Conservation (phyloP, 2,888 invertebrate species). For the Campaea margaritaria region DNA sequence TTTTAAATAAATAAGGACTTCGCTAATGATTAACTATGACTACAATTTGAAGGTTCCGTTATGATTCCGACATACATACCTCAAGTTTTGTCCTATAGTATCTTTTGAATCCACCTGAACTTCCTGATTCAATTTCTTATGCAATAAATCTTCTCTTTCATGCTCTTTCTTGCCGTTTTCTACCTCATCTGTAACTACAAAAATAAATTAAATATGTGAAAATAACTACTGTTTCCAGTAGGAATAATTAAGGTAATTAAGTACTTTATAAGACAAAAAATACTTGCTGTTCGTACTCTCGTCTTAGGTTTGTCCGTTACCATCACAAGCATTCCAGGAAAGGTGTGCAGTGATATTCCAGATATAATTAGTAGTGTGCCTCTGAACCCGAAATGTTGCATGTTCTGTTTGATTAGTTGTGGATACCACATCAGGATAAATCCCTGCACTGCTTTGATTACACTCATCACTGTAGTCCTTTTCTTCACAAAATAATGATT, state of each 20-base stretch:
- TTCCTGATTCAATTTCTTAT: constrained; percentile 35
- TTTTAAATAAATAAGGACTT: too few relatives aligned
- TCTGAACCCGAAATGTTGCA: constrained; percentile 85
- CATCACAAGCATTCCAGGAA: constrained; percentile 86
- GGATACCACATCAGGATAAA: constrained; percentile 86
- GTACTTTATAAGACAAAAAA: constrained; percentile 49
- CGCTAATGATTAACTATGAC: too few relatives aligned
- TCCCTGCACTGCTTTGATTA: constrained; percentile 86
- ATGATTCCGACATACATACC: constrained; percentile 11
- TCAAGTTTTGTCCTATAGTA: constrained; percentile 17
- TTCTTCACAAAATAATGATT: constrained; percentile 86
- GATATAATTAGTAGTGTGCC: constrained; percentile 86
- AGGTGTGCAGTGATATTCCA: constrained; percentile 85
- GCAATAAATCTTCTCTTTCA: constrained; percentile 61
- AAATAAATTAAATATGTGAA: constrained; percentile 9
- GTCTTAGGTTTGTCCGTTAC: constrained; percentile 59
- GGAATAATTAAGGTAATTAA: too few relatives aligned
- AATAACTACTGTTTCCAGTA: constrained; percentile 25
- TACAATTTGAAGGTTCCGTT: not conserved
- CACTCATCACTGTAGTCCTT: constrained; percentile 86
- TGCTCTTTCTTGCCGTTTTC: constrained; percentile 46
- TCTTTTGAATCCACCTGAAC: constrained; percentile 15
- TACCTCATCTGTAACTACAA: constrained; percentile 54
- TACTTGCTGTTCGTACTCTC: constrained; percentile 73
- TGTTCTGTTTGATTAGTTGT: constrained; percentile 77